A percentile compares a stretch with the other conserved stretches of the same genome.
These are phyloP conservation scores for Choloepus didactylus DNA, from an alignment of 2,797 vertebrate species.

Conservation along the genomic window DNA sequence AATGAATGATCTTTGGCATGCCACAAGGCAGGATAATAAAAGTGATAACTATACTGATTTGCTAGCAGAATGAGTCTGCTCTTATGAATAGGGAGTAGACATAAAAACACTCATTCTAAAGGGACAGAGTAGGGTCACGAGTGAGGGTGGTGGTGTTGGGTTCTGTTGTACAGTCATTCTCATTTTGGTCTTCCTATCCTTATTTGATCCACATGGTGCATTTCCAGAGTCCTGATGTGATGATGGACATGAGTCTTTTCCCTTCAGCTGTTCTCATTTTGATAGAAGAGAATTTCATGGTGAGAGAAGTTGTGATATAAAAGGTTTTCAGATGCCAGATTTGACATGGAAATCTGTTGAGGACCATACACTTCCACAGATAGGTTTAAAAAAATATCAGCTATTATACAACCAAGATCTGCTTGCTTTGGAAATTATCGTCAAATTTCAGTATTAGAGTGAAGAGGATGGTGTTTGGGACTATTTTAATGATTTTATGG, in stretches of 20 bases:
- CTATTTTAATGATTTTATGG: neutral
- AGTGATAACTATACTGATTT: neutral
- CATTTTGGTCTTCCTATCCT: neutral
- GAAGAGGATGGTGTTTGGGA: neutral
- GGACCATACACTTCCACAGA: neutral
- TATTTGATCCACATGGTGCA: neutral
- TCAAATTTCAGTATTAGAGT: slow-evolving; percentile 1
- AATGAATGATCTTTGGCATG: neutral
- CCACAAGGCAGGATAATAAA: neutral
- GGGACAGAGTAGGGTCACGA: neutral
- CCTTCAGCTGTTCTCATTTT: neutral
- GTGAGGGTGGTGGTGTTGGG: neutral
- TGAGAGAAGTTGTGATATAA: neutral
- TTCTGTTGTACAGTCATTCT: neutral
- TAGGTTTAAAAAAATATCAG: neutral
- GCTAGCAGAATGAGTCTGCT: neutral
- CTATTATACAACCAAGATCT: neutral
- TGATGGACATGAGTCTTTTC: neutral
- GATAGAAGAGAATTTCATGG: neutral
- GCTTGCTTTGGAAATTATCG: slow-evolving; percentile 7
- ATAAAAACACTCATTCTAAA: neutral
- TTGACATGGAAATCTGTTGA: neutral
- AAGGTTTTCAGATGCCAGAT: neutral
- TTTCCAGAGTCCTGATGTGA: neutral
- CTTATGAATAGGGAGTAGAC: neutral